Percentiles rank a stretch among this genome's conserved stretches.
Conservation (phyloP, 1,140 invertebrate species). For the Zaprionus tsacasi region DNA sequence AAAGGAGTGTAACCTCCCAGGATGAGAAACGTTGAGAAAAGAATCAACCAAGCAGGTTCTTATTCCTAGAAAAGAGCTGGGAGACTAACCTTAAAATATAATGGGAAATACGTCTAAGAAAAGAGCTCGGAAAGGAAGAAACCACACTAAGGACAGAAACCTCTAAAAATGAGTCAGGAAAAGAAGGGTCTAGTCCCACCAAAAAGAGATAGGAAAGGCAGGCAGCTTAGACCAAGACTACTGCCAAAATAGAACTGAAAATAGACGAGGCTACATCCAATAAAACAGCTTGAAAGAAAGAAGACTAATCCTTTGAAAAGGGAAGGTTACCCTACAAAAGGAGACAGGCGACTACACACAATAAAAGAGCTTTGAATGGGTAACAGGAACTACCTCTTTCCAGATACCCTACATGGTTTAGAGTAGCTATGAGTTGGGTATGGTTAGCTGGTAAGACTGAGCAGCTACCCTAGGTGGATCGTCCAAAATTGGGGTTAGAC, state of each 20-base stretch:
- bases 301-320: neutral
- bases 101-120: neutral
- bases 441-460: neutral
- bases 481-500: neutral
- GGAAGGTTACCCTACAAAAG: neutral
- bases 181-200: neutral
- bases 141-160: too few relatives aligned
- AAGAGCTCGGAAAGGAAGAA: neutral
- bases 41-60: too few relatives aligned
- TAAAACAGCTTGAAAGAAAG: neutral
- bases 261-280: neutral
- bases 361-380: too few relatives aligned
- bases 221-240: neutral
- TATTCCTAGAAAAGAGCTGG: too few relatives aligned
- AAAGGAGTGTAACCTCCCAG: too few relatives aligned
- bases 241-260: neutral
- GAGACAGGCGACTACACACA: too few relatives aligned
- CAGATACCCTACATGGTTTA: neutral
- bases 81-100: too few relatives aligned
- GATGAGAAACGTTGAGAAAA: too few relatives aligned
- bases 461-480: neutral
- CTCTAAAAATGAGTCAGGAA: neutral
- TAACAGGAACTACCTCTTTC: neutral
- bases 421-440: rapidly evolving
- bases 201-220: too few relatives aligned